phyloP scores from a whole-genome alignment of 2,888 invertebrate species.

The Amphiduros pacificus region DNA sequence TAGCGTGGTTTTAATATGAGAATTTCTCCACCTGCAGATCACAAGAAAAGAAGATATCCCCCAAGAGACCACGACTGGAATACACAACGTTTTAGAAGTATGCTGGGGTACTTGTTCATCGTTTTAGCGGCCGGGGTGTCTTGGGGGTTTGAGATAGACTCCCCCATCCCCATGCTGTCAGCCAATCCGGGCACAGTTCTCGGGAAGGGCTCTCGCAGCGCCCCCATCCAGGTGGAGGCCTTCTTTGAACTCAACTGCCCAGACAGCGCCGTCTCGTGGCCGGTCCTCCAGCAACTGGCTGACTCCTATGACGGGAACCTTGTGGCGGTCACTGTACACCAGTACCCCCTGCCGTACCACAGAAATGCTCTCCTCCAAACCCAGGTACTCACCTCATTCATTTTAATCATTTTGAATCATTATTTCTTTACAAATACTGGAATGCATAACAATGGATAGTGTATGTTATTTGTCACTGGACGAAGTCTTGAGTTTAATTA shows the following conservation, averaged over 20 bases:
- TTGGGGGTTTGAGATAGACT: no score
- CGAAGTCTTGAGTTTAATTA: no score
- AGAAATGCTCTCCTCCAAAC: conserved; percentile 36
- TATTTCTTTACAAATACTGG: no score
- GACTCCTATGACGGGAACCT: conserved; percentile 35
- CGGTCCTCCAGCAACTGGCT: conserved; percentile 37
- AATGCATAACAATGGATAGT: no score
- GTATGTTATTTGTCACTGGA: no score
- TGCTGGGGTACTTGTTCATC: no score
- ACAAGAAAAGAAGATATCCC: no score
- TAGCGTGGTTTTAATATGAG: no score
- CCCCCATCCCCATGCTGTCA: neutral
- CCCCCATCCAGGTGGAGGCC: conserved; percentile 38
- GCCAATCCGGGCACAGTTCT: neutral
- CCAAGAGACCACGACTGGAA: no score
- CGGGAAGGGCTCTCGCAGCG: neutral
- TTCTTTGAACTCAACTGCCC: conserved; percentile 48
- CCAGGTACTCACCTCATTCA: conserved; percentile 5
- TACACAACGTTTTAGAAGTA: no score
- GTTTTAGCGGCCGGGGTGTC: no score
- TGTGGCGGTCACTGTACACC: conserved; percentile 37
- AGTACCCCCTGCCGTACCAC: conserved; percentile 51
- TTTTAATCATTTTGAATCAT: neutral
- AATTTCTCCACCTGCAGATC: no score
- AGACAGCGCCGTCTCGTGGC: conserved; percentile 37